Base-by-base conservation (phyloP, 2,113 vertebrate species). In the Datnioides undecimradiatus region DNA sequence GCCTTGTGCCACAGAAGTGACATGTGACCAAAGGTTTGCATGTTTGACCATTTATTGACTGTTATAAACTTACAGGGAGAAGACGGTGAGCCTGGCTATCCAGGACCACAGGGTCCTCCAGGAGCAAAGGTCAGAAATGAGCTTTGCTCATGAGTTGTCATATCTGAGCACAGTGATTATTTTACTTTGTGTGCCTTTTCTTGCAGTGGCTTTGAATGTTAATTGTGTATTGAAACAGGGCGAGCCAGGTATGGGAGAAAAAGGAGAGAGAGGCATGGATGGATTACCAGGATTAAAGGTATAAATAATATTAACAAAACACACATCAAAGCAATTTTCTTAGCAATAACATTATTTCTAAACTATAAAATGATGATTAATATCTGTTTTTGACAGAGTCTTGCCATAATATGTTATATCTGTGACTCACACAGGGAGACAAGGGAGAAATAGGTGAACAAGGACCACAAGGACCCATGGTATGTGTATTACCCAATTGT, bases 51-150 rank as follows among this genome's bases (percentile, higher is more conserved):
- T 31, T 76, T 14, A 54, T 54, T 63, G 27, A 62, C n/a, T 82
- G 9, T 70, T 10, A 19, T 80, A 21, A 80, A 25, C 71, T 91
- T 43, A 73, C 89, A 98, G 97, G 97, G 97, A 51, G 95, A 97
- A 48, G 95, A 96, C 4, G 97, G 97, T 21, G 88, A 79, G 2
- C 91, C 94, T 2, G 96, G 97, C 71, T 91, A 94, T 23, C 93
- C 95, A 81, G 97, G 97, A 58, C 87, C 85, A 3, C 90, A 90
- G 41, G 97, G 96, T 76, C 86, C 88, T 49, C 85, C 92, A 5
- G 96, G 97, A 36, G 70, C 83, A 41, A 97, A 97, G 96, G 97
- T 94, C n/a, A 73, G 19, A 45, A 12, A 67, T 3, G 1, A 65
- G 23, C 29, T 67, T 58, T 29, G 17, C 5, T 33, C 16, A 4